Conservation (phyloP, 2,797 vertebrate genomes). For the Nannoperca australis region DNA sequence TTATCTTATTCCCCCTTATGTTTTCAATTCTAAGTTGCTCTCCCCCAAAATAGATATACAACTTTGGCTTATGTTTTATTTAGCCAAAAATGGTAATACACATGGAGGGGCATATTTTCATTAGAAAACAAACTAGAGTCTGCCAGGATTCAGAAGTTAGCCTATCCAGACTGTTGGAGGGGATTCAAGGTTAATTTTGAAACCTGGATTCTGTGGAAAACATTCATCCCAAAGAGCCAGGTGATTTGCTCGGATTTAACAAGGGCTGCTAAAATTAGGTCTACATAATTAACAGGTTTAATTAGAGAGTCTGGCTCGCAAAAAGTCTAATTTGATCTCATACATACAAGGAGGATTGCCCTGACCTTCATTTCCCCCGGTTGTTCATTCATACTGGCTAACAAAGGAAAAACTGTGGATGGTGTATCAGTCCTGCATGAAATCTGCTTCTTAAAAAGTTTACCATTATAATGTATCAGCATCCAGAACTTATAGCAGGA, state of each 20-base stretch:
- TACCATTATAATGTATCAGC: background rate
- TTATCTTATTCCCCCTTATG: background rate
- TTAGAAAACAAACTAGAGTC: conserved; percentile 30
- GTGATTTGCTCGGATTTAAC: conserved; percentile 46
- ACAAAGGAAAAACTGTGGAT: background rate
- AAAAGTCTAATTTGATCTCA: conserved; percentile 13
- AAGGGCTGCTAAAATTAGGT: conserved; percentile 34
- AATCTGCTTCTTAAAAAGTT: background rate
- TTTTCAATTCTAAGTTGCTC: conserved; percentile 1
- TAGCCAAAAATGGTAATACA: conserved; percentile 55
- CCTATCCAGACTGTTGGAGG: conserved; percentile 40
- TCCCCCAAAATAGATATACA: conserved; percentile 25
- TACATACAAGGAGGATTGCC: background rate
- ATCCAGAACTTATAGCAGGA: background rate
- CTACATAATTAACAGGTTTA: conserved; percentile 20
- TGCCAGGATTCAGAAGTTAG: conserved; percentile 29
- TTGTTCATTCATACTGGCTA: background rate
- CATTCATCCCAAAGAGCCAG: background rate
- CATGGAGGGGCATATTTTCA: conserved; percentile 31
- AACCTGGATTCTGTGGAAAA: conserved; percentile 14
- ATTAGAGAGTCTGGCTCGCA: conserved; percentile 11
- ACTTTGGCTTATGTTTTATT: conserved; percentile 33
- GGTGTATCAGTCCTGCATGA: background rate
- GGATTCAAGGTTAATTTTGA: conserved; percentile 56
- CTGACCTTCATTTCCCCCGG: background rate